Base-by-base conservation (phyloP, 1,140 invertebrate species). In the Lutraria rhynchaena region DNA sequence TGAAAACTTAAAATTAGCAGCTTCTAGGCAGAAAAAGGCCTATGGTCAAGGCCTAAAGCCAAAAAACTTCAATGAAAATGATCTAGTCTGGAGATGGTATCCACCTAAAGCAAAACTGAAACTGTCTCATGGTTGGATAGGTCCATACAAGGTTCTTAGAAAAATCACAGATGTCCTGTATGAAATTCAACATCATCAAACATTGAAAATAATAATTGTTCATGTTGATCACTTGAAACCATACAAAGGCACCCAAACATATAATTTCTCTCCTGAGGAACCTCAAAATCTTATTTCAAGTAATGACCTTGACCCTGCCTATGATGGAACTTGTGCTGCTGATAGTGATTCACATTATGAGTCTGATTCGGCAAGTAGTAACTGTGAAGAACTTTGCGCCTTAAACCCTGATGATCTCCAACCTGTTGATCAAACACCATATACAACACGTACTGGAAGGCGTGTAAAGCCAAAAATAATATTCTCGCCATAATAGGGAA, bases 21-120 rank as follows among this genome's bases (percentile, higher is more conserved):
- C 63, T 19, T 15, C 15, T 17, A 81, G 37, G 22, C 77, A 70
- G 41, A 70, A 70, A 29, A 37, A 75, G 33, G n/a, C n/a, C n/a
- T n/a, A n/a, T n/a, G n/a, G n/a, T n/a, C n/a, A n/a, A n/a, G 58
- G 49, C 49, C 63, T 58, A 19, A 73, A 65, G 35, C 11, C 22
- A 24, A 82, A 35, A 57, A 15, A 31, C 3, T 71, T 63, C 24
- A 29, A 37, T 27, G 31, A 29, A 46, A 46, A 33, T n/a, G 9
- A 4, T 17, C 74, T 44, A 41, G 78, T 82, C 9, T 82, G 67
- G 58, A 24, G 80, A 33, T 82, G 71, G 70, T 75, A 82, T 29
- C 81, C n/a, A n/a, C n/a, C n/a, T n/a, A n/a, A n/a, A n/a, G n/a
- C n/a, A n/a, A n/a, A n/a, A n/a, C n/a, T n/a, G 33, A 81, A 81